phyloP scores from a whole-genome alignment of 2,888 invertebrate genomes.

The Ophioninae sp. region DNA sequence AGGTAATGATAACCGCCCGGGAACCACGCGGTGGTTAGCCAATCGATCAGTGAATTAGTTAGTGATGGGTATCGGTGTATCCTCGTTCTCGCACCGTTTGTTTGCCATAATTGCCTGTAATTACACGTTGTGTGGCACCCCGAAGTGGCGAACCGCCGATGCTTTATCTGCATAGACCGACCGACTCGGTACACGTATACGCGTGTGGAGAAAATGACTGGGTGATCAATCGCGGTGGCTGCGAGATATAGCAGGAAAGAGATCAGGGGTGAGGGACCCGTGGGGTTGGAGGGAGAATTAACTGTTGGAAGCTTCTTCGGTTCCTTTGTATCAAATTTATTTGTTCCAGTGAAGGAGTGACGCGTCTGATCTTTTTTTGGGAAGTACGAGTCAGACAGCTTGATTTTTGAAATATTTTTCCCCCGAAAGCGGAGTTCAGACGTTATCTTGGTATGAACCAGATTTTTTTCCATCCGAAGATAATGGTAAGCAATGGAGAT shows the following conservation, averaged over 20 bases:
- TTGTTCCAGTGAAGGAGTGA: too few species aligned
- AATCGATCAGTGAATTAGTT: conserved; percentile 63
- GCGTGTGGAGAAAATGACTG: background rate
- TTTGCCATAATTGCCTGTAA: conserved; percentile 61
- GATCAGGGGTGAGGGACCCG: background rate
- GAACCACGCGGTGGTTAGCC: conserved; percentile 54
- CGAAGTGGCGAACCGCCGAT: conserved; percentile 42
- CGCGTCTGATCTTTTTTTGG: too few species aligned
- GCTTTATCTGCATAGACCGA: conserved; percentile 29
- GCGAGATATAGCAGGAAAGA: background rate
- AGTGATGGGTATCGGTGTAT: conserved; percentile 58
- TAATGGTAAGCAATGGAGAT: too few species aligned
- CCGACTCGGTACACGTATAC: background rate
- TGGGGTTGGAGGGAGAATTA: background rate
- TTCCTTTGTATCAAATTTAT: too few species aligned
- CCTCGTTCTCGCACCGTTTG: conserved; percentile 50
- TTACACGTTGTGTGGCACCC: conserved; percentile 43
- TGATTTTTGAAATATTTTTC: too few species aligned
- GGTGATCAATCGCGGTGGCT: background rate
- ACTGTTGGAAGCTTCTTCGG: background rate
- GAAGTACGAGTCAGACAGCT: too few species aligned
- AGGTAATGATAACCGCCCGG: conserved; percentile 45
- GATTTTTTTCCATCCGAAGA: too few species aligned
- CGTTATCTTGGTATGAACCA: too few species aligned
- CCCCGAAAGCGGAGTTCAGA: too few species aligned